phyloP scores from a whole-genome alignment of 1,140 invertebrate genomes.

The Bombus consobrinus region DNA sequence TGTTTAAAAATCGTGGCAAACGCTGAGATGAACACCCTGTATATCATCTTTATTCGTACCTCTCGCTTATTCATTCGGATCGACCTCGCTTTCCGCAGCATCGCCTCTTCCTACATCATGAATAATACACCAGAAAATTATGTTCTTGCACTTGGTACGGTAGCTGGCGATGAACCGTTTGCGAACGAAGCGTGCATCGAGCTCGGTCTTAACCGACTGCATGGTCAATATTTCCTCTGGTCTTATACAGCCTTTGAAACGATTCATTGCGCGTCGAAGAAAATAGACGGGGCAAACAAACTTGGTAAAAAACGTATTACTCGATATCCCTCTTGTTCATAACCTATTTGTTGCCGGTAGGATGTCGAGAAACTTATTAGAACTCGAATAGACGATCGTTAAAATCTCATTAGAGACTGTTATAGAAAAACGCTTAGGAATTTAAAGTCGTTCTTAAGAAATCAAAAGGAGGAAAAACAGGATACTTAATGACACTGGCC shows the following conservation, averaged over 20 bases:
- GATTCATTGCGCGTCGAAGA: background rate
- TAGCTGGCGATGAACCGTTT: slow-evolving; percentile 8
- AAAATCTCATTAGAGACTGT: background rate
- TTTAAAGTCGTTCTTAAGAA: background rate
- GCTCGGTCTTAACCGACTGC: background rate
- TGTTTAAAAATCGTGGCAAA: background rate
- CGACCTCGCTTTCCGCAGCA: slow-evolving; percentile 1
- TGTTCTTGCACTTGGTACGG: slow-evolving; percentile 20
- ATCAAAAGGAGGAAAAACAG: background rate
- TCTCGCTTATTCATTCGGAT: slow-evolving; percentile 17
- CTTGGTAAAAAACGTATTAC: background rate
- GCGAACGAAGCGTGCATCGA: background rate
- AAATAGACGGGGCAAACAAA: background rate
- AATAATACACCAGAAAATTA: slow-evolving; percentile 42
- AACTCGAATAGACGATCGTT: background rate
- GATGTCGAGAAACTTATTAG: background rate
- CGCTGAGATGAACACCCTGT: background rate
- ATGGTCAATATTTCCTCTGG: slow-evolving; percentile 11
- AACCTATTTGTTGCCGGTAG: background rate
- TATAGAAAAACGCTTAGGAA: background rate
- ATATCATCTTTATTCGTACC: background rate
- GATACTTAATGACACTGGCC: background rate
- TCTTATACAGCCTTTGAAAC: background rate
- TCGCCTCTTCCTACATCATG: slow-evolving; percentile 17
- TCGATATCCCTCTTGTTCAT: background rate